Base-by-base conservation (phyloP, 1,140 invertebrate species). In the Tetragnatha versicolor region DNA sequence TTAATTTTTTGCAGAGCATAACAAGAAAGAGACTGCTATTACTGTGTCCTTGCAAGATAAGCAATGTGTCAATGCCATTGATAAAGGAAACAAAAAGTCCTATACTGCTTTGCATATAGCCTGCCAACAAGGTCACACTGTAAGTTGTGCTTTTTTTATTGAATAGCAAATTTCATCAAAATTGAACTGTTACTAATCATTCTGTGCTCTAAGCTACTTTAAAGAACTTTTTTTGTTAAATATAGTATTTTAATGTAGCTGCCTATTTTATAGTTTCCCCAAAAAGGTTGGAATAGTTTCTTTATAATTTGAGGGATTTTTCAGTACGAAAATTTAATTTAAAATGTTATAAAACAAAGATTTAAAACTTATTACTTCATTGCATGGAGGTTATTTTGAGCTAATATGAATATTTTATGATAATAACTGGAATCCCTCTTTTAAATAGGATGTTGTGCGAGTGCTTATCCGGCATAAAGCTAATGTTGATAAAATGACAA, bases 401-500 rank as follows among this genome's bases (percentile, higher is more conserved):
- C 39, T 45, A 45, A 55, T 55, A 12, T 55, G n/a, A n/a, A n/a
- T n/a, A n/a, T n/a, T n/a, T n/a, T n/a, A n/a, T n/a, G n/a, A n/a
- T n/a, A n/a, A n/a, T n/a, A n/a, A n/a, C n/a, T n/a, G n/a, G n/a
- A n/a, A n/a, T n/a, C n/a, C n/a, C n/a, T 42, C 0, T 42, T n/a
- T 66, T n/a, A 81, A 80, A 2, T 80, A 87, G 84, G 86, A 87
- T 76, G 84, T 86, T 42, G 81, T 88, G 0, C 82, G 84, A 63
- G 81, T 85, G 2, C 81, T 88, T 22, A 80, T 88, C 29, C 84
- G 86, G 66, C 83, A 87, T 82, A 84, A 84, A 55, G 86, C 85
- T 2, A 84, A 88, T 82, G 82, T 87, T 0, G 87, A 89, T 73
- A 85, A 85, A 79, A 81, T 83, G 9, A 81, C 86, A 55, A 85